Conservation (phyloP, 2,113 vertebrate species). For the Eidolon helvum region DNA sequence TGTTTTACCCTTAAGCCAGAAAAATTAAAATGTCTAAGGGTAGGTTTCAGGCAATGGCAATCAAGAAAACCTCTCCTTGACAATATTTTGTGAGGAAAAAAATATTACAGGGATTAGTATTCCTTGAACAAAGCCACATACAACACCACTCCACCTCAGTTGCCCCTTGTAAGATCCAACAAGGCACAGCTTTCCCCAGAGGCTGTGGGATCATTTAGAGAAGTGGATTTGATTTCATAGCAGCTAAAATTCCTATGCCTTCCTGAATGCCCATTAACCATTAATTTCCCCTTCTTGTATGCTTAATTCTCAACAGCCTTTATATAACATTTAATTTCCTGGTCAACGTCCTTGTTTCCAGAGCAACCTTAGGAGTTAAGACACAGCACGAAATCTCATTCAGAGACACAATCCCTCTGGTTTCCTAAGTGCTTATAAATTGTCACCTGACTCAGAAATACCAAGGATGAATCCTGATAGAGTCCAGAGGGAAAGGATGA, state of each 20-base stretch:
- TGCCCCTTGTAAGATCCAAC: background rate
- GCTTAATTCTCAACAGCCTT: background rate
- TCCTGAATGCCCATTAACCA: background rate
- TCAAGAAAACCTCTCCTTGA: background rate
- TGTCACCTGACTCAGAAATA: slow-evolving; percentile 36
- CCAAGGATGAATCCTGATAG: background rate
- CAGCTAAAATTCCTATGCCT: background rate
- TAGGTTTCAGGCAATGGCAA: background rate
- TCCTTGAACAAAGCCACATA: background rate
- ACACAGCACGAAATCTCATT: background rate
- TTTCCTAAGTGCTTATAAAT: background rate
- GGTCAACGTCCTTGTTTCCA: background rate
- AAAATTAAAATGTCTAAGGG: background rate
- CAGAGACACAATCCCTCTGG: background rate
- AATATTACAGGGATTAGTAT: background rate
- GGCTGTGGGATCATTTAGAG: background rate
- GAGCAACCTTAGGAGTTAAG: background rate
- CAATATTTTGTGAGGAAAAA: background rate
- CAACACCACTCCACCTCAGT: background rate
- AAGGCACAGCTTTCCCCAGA: background rate
- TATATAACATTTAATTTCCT: background rate
- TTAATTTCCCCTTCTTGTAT: background rate
- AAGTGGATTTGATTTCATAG: background rate
- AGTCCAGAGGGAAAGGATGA: slow-evolving; percentile 24
- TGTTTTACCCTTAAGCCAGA: background rate